Evolutionary conservation across 2,113 vertebrate genomes (phyloP).

Genomic region (Tenebrosternarchus preto): DNA sequence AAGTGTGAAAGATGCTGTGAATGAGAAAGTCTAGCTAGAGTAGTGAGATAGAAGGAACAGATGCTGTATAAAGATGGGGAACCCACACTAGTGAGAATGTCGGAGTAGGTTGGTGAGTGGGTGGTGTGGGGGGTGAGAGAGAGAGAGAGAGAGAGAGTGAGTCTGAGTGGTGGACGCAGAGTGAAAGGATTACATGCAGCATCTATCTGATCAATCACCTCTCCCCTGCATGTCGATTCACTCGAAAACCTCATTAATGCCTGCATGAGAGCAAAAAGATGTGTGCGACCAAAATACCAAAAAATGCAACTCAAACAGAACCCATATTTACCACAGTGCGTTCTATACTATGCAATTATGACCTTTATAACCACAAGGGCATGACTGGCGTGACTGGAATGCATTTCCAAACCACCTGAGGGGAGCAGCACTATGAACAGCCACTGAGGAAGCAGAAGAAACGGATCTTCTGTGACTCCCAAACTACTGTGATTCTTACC

Average conservation of each 20-base stretch:
- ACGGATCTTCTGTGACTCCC: neutral
- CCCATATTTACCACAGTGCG: neutral
- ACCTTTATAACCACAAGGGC: no score
- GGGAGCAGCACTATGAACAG: neutral
- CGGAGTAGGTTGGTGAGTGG: neutral
- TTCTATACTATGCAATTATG: no score
- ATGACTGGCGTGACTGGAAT: neutral
- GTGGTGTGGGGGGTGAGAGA: neutral
- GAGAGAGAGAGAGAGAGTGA: neutral
- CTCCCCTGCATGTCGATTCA: slow-evolving; percentile 10
- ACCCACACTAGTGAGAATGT: neutral
- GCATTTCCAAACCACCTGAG: neutral
- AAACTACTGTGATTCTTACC: no score
- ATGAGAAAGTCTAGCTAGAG: neutral
- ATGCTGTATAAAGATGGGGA: neutral
- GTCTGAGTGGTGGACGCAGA: neutral
- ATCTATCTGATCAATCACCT: slow-evolving; percentile 29
- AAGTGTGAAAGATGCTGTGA: neutral
- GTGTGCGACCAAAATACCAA: neutral
- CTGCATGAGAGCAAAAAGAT: neutral
- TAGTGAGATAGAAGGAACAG: neutral
- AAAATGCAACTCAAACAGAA: neutral
- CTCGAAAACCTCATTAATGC: neutral
- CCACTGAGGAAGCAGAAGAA: neutral
- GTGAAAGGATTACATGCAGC: slow-evolving; percentile 32